Conservation (phyloP, 1,140 invertebrate species). For the Octopus sinensis region DNA sequence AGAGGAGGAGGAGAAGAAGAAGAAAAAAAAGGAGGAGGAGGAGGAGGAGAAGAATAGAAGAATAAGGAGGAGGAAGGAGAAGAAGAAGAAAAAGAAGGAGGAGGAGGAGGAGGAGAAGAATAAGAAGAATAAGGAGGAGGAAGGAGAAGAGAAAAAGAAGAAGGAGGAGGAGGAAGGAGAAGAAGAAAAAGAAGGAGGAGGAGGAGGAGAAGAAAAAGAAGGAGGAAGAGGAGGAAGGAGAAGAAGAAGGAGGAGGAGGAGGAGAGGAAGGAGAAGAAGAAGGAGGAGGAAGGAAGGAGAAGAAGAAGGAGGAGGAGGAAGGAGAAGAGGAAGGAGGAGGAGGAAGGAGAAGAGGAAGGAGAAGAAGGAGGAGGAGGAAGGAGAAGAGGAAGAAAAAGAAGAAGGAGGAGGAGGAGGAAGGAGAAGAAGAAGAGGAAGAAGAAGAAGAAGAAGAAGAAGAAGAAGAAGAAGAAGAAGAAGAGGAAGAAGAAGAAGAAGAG, state of each 20-base stretch:
- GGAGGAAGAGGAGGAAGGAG: conserved; percentile 11
- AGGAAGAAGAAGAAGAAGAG: conserved; percentile 4
- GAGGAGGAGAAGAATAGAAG: too few species aligned
- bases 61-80: too few species aligned
- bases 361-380: too few species aligned
- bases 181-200: conserved; percentile 26
- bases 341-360: not conserved
- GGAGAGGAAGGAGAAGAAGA: conserved; percentile 12
- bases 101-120: too few species aligned
- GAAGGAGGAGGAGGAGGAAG: conserved; percentile 3
- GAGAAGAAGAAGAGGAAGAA: not conserved
- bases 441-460: not conserved
- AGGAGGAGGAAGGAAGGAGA: conserved; percentile 19
- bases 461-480: conserved; percentile 12
- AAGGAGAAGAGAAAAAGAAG: conserved; percentile 15
- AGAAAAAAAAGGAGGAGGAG: not conserved
- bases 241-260: conserved; percentile 4
- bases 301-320: conserved; percentile 22
- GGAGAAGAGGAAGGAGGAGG: conserved; percentile 13
- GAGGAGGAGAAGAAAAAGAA: conserved; percentile 13
- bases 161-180: conserved; percentile 20
- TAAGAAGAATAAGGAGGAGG: too few species aligned
- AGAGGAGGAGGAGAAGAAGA: too few species aligned
- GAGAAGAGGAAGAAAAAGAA: not conserved
- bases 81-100: conserved; percentile 8